Evolutionary conservation across 2,888 invertebrate genomes (phyloP), one percentile per base, ranked within the genome.

Genomic region (Spodoptera exigua): DNA sequence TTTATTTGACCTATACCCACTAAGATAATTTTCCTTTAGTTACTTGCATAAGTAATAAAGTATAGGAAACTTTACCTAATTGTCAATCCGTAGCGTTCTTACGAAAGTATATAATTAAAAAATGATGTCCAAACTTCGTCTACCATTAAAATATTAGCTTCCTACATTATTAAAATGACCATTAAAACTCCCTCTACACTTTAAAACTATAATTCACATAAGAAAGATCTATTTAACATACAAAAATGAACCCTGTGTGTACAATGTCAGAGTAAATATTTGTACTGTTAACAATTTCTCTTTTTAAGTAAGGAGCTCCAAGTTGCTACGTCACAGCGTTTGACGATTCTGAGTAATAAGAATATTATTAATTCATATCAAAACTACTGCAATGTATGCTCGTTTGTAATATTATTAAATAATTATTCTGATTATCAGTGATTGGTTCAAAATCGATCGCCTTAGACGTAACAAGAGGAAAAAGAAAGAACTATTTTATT

Each of bases 281-380:
- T 27, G 32, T 27, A 35, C n/a, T 11, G 48, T 17, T 13, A 16
- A 37, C 27, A 16, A 44, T 12, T 37, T 41, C 21, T 14, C 18
- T 49, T 49, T 46, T 46, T 45, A 36, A 32, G 9, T 45, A 36
- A 17, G 11, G 12, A 45, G 11, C 7, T 32, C 32, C 9, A 32
- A 11, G 39, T 69, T 32, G 54, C 62, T 51, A 63, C 39, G 56
- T 56, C 66, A 57, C 57, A 63, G 32, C 13, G 36, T 13, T 47
- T 37, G 39, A 52, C 55, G 7, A 47, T 53, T 53, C 47, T 39
- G 16, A 69, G 62, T 69, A 71, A 66, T 66, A 66, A 47, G 43
- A 51, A 54, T 49, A 66, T 69, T 47, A 67, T 52, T 52, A 61
- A 72, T 72, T 70, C 68, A 69, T 51, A 45, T 47, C 49, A 45